Base-by-base conservation (phyloP, 2,888 invertebrate species). In the Smittia aterrima region DNA sequence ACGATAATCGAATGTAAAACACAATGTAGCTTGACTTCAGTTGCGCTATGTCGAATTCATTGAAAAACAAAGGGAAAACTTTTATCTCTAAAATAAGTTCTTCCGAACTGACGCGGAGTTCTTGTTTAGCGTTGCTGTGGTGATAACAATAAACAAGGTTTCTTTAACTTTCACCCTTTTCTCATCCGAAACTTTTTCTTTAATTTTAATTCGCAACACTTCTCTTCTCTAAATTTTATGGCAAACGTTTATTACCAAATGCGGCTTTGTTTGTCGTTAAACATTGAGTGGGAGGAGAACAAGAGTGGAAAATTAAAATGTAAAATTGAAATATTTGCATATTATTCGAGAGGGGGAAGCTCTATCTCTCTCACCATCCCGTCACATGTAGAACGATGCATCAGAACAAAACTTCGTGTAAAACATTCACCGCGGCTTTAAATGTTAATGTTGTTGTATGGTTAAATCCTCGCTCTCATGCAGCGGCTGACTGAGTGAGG, bases 1-100 rank as follows among this genome's bases (percentile, higher is more conserved):
- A 66, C 20, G 32, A 27, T 47, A 47, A 13, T n/a, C 47, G 25
- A 66, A 66, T 66, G 66, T 32, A 66, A 66, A 66, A 66, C 66
- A 66, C 32, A 66, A 6, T 58, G 20, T 58, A 20, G 18, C 24
- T 4, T 4, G 53, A n/a, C 2, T 7, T 58, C 58, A 4, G 58
- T 22, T 58, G 58, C 58, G 20, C 24, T 18, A 4, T 24, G 58
- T 58, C 13, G 58, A 16, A 4, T 18, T n/a, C 18, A 22, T 7
- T 20, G 18, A 24, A 24, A 58, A n/a, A 47, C 6, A 47, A 47
- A 47, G 9, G 3, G 47, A 16, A 47, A 47, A 47, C 47, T 4
- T 47, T 47, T 47, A 16, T 47, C 16, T 16, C 47, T 2, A 32
- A 9, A 47, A 47, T 47, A 47, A 47, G n/a, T 13, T 47, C 11